Evolutionary conservation across 2,797 vertebrate species (phyloP).

Genomic region (Crax fasciolata): DNA sequence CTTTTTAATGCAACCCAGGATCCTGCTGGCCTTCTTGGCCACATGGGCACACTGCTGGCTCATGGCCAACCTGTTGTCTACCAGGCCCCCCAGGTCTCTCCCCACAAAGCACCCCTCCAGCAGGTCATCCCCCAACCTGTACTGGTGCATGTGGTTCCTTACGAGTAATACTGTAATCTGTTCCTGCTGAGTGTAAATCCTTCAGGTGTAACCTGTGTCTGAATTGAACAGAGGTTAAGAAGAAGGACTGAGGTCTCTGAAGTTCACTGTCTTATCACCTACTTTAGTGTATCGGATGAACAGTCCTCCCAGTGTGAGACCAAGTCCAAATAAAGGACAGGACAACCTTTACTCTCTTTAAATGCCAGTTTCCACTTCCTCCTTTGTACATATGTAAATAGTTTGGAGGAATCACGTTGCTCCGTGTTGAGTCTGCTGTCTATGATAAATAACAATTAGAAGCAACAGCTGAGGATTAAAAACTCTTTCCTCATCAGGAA

Average conservation of each 20-base stretch:
- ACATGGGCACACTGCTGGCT: too few relatives aligned
- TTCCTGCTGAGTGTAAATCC: neutral
- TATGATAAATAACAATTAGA: neutral
- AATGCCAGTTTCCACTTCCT: conserved; percentile 2
- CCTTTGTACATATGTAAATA: neutral
- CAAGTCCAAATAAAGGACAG: neutral
- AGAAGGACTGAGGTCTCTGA: neutral
- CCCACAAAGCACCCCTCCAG: too few relatives aligned
- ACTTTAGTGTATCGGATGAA: neutral
- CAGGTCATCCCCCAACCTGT: too few relatives aligned
- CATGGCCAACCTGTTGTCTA: too few relatives aligned
- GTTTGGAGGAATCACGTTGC: neutral
- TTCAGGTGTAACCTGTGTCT: neutral
- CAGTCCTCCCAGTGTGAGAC: neutral
- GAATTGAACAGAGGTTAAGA: neutral
- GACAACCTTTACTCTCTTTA: neutral
- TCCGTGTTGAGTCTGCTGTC: neutral
- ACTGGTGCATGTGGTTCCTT: neutral
- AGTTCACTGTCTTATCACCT: neutral
- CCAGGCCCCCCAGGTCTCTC: too few relatives aligned
- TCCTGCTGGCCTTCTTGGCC: too few relatives aligned
- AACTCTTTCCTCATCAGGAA: neutral
- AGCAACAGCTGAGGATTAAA: neutral
- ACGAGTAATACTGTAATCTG: neutral
- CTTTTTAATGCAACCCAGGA: too few relatives aligned